Conservation (phyloP, 1,140 invertebrate species). For the Acyrthosiphon pisum region DNA sequence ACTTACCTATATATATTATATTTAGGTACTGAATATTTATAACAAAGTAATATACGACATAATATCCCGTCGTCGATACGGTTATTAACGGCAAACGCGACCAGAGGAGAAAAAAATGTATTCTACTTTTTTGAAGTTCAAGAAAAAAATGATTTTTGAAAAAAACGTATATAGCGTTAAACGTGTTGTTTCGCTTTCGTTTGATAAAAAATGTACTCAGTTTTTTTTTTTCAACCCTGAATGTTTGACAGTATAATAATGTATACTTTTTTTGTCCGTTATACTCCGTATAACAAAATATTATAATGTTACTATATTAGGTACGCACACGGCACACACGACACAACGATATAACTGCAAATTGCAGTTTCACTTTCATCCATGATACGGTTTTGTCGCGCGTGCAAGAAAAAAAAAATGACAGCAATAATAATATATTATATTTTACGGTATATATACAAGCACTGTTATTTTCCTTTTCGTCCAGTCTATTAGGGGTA, state of each 20-base stretch:
- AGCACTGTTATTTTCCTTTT: neutral
- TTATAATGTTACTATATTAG: neutral
- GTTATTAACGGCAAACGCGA: constrained; percentile 16
- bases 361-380: constrained; percentile 36
- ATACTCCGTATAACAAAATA: neutral
- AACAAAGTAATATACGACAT: neutral
- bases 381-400: neutral
- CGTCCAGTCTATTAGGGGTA: neutral
- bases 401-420: constrained; percentile 19
- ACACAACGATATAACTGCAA: neutral
- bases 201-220: neutral
- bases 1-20: neutral
- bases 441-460: neutral
- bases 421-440: neutral
- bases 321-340: neutral
- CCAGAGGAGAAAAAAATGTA: neutral
- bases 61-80: constrained; percentile 31
- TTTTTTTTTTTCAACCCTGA: constrained; percentile 11
- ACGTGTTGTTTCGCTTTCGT: constrained; percentile 6
- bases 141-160: neutral
- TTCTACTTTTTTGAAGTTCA: constrained; percentile 5
- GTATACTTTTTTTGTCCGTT: neutral
- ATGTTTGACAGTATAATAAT: neutral
- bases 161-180: too few species aligned
- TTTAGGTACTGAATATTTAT: neutral